Percentiles rank a stretch among this genome's conserved stretches.
phyloP scores from a whole-genome alignment of 2,113 vertebrate species.

The Reinhardtius hippoglossoides region DNA sequence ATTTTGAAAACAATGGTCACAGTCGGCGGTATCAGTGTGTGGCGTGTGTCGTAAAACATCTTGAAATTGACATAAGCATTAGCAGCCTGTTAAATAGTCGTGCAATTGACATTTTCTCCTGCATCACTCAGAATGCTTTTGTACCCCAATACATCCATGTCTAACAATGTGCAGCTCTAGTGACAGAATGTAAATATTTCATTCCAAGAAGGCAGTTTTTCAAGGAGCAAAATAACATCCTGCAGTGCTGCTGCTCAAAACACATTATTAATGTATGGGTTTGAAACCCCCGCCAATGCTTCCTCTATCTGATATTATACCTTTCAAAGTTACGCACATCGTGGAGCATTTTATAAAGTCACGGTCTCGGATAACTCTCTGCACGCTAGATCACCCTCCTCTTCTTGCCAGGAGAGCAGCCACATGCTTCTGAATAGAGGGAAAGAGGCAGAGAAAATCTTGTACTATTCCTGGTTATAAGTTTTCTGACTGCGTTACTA shows the following conservation, averaged over 20 bases:
- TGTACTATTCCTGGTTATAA: conserved; percentile 31
- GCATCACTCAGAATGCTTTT: conserved; percentile 29
- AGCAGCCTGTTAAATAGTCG: background rate
- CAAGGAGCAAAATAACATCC: conserved; percentile 70
- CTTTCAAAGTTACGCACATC: conserved; percentile 71
- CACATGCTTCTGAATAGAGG: conserved; percentile 45
- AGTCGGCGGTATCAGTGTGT: conserved; percentile 8
- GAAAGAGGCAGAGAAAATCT: conserved; percentile 29
- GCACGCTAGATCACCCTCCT: conserved; percentile 60
- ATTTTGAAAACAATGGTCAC: conserved; percentile 28
- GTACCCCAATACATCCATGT: conserved; percentile 53
- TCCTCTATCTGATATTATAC: conserved; percentile 75
- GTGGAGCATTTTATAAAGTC: conserved; percentile 67
- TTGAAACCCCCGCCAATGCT: conserved; percentile 74
- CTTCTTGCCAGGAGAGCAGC: conserved; percentile 49
- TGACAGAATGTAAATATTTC: conserved; percentile 83
- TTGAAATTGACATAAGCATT: conserved; percentile 27
- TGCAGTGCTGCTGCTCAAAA: conserved; percentile 71
- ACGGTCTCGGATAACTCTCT: conserved; percentile 66
- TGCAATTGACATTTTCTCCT: background rate
- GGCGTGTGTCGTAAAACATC: conserved; percentile 7
- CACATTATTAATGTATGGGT: conserved; percentile 83
- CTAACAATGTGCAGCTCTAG: conserved; percentile 64
- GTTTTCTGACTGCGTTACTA: conserved; percentile 55
- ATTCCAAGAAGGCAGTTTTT: conserved; percentile 74